Evolutionary conservation across 2,888 invertebrate species (phyloP).

Genomic region (Drosophila villosipedis): DNA sequence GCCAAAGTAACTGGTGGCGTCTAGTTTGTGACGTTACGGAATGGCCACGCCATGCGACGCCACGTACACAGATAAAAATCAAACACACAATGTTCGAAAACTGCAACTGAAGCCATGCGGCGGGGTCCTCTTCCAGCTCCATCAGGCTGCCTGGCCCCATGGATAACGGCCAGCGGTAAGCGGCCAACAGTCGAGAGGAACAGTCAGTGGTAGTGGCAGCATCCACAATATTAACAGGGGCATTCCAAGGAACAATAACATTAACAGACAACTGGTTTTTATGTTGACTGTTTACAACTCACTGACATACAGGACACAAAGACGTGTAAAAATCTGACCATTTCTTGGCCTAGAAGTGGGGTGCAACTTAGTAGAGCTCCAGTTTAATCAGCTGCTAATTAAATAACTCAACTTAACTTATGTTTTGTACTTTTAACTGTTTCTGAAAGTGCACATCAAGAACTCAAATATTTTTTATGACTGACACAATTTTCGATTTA

Average conservation of each 20-base stretch:
- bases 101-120: slow-evolving; percentile 32
- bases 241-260: slow-evolving; percentile 10
- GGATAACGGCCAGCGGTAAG: slow-evolving; percentile 8
- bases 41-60: slow-evolving; percentile 60
- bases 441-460: not conserved
- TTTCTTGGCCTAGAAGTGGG: not conserved
- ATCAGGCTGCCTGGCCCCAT: not conserved
- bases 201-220: slow-evolving; percentile 1
- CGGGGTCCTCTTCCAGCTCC: no score
- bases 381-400: not conserved
- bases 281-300: slow-evolving; percentile 1
- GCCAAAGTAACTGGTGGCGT: slow-evolving; percentile 14
- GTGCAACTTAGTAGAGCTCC: not conserved
- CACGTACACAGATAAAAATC: slow-evolving; percentile 74
- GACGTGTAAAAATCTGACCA: not conserved
- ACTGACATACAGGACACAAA: not conserved
- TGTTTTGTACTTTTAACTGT: not conserved
- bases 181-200: no score
- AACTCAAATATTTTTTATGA: not conserved
- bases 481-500: not conserved
- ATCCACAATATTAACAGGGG: slow-evolving; percentile 18
- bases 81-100: slow-evolving; percentile 60
- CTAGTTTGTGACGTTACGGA: slow-evolving; percentile 45
- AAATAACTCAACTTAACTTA: not conserved
- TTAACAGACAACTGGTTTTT: slow-evolving; percentile 17